Evolutionary conservation across 2,113 vertebrate species (phyloP).

Genomic region (Ginglymostoma cirratum): DNA sequence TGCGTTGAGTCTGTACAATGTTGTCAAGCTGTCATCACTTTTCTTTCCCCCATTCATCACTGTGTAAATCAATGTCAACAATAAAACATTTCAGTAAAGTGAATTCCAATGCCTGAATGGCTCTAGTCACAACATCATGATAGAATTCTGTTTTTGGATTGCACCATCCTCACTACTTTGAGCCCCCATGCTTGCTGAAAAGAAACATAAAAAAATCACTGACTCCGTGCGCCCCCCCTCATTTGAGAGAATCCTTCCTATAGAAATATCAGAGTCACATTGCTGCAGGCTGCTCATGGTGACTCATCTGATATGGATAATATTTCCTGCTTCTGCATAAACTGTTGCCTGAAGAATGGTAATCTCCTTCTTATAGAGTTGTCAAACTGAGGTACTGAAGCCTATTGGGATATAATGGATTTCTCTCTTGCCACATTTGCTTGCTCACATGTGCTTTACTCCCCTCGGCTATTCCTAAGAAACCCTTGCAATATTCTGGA

Average conservation of each 20-base stretch:
- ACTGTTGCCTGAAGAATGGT: neutral
- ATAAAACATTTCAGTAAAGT: neutral
- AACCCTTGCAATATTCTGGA: neutral
- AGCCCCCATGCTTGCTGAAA: neutral
- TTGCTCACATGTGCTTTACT: neutral
- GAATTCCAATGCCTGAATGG: neutral
- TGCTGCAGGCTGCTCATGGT: neutral
- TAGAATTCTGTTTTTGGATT: neutral
- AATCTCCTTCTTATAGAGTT: neutral
- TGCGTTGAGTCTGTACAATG: no score
- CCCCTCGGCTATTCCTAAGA: neutral
- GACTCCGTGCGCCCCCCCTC: neutral
- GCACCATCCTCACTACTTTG: neutral
- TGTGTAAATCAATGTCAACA: neutral
- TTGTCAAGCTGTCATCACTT: neutral
- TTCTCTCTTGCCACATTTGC: neutral
- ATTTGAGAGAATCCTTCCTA: neutral
- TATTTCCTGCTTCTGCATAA: neutral
- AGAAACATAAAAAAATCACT: neutral
- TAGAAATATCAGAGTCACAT: neutral
- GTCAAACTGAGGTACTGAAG: neutral
- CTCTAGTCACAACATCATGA: neutral
- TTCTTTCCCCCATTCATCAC: neutral
- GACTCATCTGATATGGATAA: neutral
- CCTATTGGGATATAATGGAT: neutral